Evolutionary conservation across 1,140 invertebrate species (phyloP).

Genomic region (Megathymus violae): DNA sequence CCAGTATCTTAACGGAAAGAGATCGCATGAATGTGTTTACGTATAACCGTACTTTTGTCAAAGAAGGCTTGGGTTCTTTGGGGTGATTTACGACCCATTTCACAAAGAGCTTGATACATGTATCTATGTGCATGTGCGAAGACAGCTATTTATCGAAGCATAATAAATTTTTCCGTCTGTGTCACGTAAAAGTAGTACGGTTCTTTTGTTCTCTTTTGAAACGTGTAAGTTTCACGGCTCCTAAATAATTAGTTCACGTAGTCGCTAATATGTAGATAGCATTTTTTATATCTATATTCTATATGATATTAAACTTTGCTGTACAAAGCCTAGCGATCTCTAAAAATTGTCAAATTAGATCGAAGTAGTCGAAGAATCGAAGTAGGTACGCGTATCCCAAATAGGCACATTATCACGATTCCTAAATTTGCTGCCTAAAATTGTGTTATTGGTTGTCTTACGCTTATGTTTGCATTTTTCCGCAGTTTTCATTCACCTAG

Average conservation of each 20-base stretch:
- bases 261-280: too few species aligned
- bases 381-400: too few species aligned
- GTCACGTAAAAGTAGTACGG: not conserved
- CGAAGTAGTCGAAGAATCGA: too few species aligned
- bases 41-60: conserved; percentile 70
- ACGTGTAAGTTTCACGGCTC: not conserved
- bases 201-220: conserved; percentile 11
- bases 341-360: too few species aligned
- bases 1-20: conserved; percentile 24
- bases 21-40: conserved; percentile 61
- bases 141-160: conserved; percentile 58
- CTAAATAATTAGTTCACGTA: not conserved
- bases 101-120: conserved; percentile 56
- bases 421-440: too few species aligned
- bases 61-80: conserved; percentile 57
- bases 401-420: too few species aligned
- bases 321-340: too few species aligned
- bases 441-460: too few species aligned
- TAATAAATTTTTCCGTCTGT: conserved; percentile 62
- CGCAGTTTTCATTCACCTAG: not conserved
- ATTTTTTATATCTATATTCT: too few species aligned
- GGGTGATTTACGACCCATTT: conserved; percentile 64
- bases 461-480: not conserved
- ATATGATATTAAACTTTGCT: too few species aligned
- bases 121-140: conserved; percentile 22